Conservation (phyloP, 2,797 vertebrate species). For the Catostomus latipinnis region DNA sequence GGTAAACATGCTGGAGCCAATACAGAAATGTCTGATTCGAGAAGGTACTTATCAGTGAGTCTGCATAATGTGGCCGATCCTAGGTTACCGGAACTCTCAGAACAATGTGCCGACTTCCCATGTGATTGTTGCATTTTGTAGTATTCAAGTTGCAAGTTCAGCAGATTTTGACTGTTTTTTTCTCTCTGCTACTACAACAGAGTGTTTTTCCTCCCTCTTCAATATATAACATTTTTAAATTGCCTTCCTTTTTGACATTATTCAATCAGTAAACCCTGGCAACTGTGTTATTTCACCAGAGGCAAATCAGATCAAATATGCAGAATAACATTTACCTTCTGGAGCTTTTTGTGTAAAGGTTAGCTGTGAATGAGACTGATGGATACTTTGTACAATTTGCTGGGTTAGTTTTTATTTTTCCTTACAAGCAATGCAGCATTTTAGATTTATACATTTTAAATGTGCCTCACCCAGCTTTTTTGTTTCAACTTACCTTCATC, state of each 20-base stretch:
- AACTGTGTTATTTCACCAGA: background rate
- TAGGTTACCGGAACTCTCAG: too few relatives aligned
- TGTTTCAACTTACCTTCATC: slow-evolving; percentile 20
- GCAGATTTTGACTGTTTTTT: background rate
- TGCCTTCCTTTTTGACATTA: slow-evolving; percentile 10
- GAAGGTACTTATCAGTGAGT: too few relatives aligned
- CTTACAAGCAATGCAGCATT: slow-evolving; percentile 22
- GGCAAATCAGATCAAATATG: slow-evolving; percentile 47
- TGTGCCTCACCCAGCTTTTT: background rate
- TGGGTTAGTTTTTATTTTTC: slow-evolving; percentile 17
- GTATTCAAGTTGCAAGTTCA: slow-evolving; percentile 1
- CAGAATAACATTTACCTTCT: slow-evolving; percentile 39
- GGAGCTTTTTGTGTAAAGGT: slow-evolving; percentile 2
- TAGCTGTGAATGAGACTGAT: slow-evolving; percentile 45
- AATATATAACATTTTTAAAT: background rate
- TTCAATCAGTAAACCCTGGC: slow-evolving; percentile 28
- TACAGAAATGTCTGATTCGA: too few relatives aligned
- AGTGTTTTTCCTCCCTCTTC: background rate
- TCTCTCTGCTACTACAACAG: background rate
- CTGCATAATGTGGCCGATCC: too few relatives aligned
- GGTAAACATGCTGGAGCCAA: too few relatives aligned
- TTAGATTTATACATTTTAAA: slow-evolving; percentile 5
- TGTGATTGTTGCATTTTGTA: background rate
- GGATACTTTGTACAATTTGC: slow-evolving; percentile 18
- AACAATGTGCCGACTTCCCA: too few relatives aligned